Percentiles rank a stretch among this genome's conserved stretches.
These are phyloP conservation scores for Drosophila melanosoma DNA, from an alignment of 2,888 invertebrate species.

Conservation along the genomic window DNA sequence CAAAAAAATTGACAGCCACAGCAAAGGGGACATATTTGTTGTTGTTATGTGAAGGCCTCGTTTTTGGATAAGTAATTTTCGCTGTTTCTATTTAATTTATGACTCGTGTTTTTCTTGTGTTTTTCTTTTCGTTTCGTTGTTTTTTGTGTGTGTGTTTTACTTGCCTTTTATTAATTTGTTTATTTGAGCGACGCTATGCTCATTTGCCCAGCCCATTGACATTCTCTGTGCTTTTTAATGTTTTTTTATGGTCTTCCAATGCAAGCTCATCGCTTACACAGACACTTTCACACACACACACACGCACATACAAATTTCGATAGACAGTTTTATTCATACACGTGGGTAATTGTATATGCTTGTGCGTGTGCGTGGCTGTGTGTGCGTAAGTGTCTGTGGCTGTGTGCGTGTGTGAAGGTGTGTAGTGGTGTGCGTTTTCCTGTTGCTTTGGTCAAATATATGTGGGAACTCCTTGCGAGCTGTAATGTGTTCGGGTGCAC, in stretches of 20 bases:
- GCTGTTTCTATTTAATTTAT: constrained; percentile 80
- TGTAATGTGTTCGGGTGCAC: constrained; percentile 53
- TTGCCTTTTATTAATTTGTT: constrained; percentile 80
- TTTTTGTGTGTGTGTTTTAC: constrained; percentile 27
- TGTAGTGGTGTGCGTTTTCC: constrained; percentile 37
- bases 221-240: constrained; percentile 42
- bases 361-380: constrained; percentile 6
- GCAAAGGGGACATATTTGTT: constrained; percentile 69
- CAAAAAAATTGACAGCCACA: constrained; percentile 71
- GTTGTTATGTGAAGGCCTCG: constrained; percentile 32
- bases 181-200: constrained; percentile 64
- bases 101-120: constrained; percentile 71
- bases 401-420: background rate
- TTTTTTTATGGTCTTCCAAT: constrained; percentile 64
- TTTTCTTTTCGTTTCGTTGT: constrained; percentile 38
- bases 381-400: background rate
- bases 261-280: constrained; percentile 46
- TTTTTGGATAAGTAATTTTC: constrained; percentile 74
- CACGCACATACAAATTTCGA: constrained; percentile 22
- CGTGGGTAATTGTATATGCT: constrained; percentile 8
- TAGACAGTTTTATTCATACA: constrained; percentile 50
- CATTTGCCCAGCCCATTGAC: constrained; percentile 45
- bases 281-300: constrained; percentile 8
- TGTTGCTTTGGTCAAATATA: constrained; percentile 59
- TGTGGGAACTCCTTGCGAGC: constrained; percentile 29